Conservation (phyloP, 2,888 invertebrate genomes). For the Smittia aterrima region DNA sequence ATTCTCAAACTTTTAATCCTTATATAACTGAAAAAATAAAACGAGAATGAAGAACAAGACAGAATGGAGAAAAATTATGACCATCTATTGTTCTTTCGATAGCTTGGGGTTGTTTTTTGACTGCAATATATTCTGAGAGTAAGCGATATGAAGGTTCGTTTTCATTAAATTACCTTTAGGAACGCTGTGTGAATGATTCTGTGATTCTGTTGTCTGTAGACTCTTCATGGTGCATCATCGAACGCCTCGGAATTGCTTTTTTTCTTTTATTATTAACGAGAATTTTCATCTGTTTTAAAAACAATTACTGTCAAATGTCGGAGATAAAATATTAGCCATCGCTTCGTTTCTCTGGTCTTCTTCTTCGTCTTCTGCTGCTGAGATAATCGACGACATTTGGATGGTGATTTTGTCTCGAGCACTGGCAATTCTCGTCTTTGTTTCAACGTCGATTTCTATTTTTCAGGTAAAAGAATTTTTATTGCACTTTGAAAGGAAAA, state of each 20-base stretch:
- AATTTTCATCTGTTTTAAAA: background rate
- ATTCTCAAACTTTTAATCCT: slow-evolving; percentile 36
- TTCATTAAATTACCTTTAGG: slow-evolving; percentile 38
- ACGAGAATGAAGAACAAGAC: slow-evolving; percentile 1
- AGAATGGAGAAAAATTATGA: slow-evolving; percentile 27
- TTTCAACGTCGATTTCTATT: background rate
- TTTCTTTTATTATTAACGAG: slow-evolving; percentile 17
- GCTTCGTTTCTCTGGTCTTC: background rate
- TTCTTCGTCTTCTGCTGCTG: background rate
- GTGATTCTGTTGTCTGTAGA: slow-evolving; percentile 22
- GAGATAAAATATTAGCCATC: slow-evolving; percentile 16
- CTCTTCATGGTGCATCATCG: slow-evolving; percentile 40
- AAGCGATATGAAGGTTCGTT: slow-evolving; percentile 16
- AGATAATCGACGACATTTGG: background rate
- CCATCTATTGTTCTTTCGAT: slow-evolving; percentile 33
- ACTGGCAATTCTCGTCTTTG: background rate
- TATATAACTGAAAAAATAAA: slow-evolving; percentile 15
- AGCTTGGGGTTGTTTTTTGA: background rate
- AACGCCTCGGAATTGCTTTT: background rate
- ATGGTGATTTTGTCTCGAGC: slow-evolving; percentile 1
- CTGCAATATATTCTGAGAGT: background rate
- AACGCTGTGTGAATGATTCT: slow-evolving; percentile 12
- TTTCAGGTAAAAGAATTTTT: slow-evolving; percentile 2
- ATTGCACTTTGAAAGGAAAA: slow-evolving; percentile 5
- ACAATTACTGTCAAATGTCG: slow-evolving; percentile 29